Percentiles rank a stretch among this genome's conserved stretches.
phyloP scores from a whole-genome alignment of 2,797 vertebrate genomes.

The Typhlichthys subterraneus region DNA sequence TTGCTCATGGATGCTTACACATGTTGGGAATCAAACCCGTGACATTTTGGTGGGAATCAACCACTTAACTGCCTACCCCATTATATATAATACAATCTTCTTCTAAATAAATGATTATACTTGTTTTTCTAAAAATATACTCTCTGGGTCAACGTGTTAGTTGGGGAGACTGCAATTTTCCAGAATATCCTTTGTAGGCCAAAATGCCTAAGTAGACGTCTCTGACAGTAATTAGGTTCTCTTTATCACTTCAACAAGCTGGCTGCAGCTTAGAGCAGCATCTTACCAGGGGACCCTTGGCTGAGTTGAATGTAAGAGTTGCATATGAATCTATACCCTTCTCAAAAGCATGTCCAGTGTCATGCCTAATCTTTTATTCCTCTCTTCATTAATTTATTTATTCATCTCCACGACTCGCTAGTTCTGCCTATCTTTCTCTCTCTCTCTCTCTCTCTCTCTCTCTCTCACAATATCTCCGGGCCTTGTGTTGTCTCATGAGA shows the following conservation, averaged over 20 bases:
- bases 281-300: slow-evolving; percentile 74
- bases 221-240: slow-evolving; percentile 77
- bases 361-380: slow-evolving; percentile 41
- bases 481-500: slow-evolving; percentile 72
- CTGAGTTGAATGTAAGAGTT: slow-evolving; percentile 49
- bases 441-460: slow-evolving; percentile 27
- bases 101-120: too few relatives aligned
- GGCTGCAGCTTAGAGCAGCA: slow-evolving; percentile 61
- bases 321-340: slow-evolving; percentile 63
- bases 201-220: slow-evolving; percentile 81
- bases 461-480: slow-evolving; percentile 73
- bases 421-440: slow-evolving; percentile 38
- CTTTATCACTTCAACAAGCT: slow-evolving; percentile 75
- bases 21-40: too few relatives aligned
- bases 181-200: slow-evolving; percentile 80
- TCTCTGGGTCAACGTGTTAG: too few relatives aligned
- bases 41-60: too few relatives aligned
- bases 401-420: not conserved
- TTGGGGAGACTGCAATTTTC: slow-evolving; percentile 31
- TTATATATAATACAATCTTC: too few relatives aligned
- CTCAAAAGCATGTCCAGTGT: slow-evolving; percentile 36
- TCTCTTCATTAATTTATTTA: not conserved
- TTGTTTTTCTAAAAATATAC: too few relatives aligned
- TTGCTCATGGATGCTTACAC: too few relatives aligned
- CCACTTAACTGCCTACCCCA: too few relatives aligned